Conservation (phyloP, 1,140 invertebrate genomes). For the Aphaenogaster rudis region DNA sequence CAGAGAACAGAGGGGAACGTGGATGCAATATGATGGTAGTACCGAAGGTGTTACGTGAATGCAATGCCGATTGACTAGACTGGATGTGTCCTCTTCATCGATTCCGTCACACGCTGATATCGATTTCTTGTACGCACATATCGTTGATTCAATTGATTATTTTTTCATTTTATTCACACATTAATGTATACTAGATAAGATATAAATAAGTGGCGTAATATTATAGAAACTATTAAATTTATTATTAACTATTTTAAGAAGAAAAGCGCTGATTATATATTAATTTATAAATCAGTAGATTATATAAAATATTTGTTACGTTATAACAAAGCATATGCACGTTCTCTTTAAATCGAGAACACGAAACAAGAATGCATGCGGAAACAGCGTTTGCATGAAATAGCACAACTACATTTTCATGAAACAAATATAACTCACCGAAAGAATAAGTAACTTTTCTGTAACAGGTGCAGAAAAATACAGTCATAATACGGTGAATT, state of each 20-base stretch:
- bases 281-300: neutral
- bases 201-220: neutral
- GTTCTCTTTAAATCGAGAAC: neutral
- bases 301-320: neutral
- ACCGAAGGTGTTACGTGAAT: constrained; percentile 74
- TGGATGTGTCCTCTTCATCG: constrained; percentile 26
- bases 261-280: neutral
- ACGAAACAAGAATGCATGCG: neutral
- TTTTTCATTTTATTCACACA: neutral
- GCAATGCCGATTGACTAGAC: constrained; percentile 58
- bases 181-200: neutral
- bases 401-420: constrained; percentile 17
- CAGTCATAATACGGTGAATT: constrained; percentile 35
- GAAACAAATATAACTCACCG: constrained; percentile 1
- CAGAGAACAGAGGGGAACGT: constrained; percentile 63
- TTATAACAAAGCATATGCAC: neutral
- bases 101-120: neutral
- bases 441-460: constrained; percentile 49
- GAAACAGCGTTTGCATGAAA: constrained; percentile 1
- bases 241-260: neutral
- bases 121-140: neutral
- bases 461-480: constrained; percentile 51
- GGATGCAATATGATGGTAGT: constrained; percentile 54
- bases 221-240: neutral
- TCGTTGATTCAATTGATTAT: neutral